phyloP scores from a whole-genome alignment of 1,140 invertebrate species.

The Drosophila subpulchrella region DNA sequence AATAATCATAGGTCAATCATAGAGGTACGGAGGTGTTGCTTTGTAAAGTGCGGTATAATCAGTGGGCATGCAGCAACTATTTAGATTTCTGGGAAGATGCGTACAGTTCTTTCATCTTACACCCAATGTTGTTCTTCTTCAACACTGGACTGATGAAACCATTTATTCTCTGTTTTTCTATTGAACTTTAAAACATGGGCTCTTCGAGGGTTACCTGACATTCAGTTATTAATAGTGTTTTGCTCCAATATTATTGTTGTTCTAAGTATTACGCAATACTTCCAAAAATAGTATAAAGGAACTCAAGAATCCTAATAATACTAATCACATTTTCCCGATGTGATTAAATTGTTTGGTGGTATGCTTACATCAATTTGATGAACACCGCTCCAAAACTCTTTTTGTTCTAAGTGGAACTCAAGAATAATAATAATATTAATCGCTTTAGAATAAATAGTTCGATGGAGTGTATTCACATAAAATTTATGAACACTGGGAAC shows the following conservation, averaged over 20 bases:
- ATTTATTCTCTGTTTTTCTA: background rate
- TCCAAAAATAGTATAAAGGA: too few relatives aligned
- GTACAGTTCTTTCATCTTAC: background rate
- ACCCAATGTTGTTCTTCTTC: slow-evolving; percentile 4
- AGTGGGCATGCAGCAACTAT: slow-evolving; percentile 45
- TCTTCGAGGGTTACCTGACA: too few relatives aligned
- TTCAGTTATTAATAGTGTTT: too few relatives aligned
- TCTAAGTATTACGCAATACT: too few relatives aligned
- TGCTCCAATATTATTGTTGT: too few relatives aligned
- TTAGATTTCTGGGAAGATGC: background rate
- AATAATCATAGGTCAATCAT: slow-evolving; percentile 64
- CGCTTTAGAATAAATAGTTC: background rate
- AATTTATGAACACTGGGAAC: background rate
- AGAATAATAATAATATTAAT: background rate
- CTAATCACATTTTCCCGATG: too few relatives aligned
- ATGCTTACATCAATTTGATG: too few relatives aligned
- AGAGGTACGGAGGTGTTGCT: slow-evolving; percentile 71
- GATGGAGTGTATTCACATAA: background rate
- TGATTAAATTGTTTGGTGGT: too few relatives aligned
- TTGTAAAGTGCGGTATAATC: slow-evolving; percentile 65
- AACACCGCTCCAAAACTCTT: too few relatives aligned
- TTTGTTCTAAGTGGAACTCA: background rate
- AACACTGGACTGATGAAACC: background rate
- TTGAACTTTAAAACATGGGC: background rate
- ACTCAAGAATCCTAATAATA: too few relatives aligned